Percentiles rank a stretch among this genome's conserved stretches.
These are phyloP conservation scores for Raja brachyura DNA, from an alignment of 2,113 vertebrate genomes.

Conservation along the genomic window DNA sequence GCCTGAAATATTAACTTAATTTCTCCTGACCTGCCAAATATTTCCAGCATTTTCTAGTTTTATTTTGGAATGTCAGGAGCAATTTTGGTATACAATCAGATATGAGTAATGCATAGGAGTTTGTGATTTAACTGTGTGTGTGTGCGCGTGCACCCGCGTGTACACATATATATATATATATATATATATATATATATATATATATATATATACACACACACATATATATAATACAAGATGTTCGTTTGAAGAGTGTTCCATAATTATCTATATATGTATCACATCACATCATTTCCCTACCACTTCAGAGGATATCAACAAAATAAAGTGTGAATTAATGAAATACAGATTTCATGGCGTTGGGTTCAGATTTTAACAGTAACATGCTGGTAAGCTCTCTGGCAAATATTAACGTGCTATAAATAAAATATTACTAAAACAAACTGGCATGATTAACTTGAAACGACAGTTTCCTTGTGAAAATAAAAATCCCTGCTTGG, in stretches of 20 bases:
- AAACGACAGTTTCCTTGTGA: conserved; percentile 6
- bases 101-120: background rate
- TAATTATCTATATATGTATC: background rate
- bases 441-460: background rate
- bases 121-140: background rate
- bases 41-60: no score
- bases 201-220: no score
- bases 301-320: background rate
- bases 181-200: no score
- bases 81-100: background rate
- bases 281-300: conserved; percentile 20
- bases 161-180: no score
- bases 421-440: background rate
- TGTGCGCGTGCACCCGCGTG: no score
- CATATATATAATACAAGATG: background rate
- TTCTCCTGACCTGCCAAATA: no score
- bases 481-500: background rate
- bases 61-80: background rate
- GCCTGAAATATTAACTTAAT: no score
- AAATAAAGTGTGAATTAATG: background rate
- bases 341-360: background rate
- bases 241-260: background rate
- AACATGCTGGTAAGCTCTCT: background rate
- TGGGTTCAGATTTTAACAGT: background rate
- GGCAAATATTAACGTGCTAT: background rate